Conservation (phyloP, 1,140 invertebrate species). For the Ips nitidus region DNA sequence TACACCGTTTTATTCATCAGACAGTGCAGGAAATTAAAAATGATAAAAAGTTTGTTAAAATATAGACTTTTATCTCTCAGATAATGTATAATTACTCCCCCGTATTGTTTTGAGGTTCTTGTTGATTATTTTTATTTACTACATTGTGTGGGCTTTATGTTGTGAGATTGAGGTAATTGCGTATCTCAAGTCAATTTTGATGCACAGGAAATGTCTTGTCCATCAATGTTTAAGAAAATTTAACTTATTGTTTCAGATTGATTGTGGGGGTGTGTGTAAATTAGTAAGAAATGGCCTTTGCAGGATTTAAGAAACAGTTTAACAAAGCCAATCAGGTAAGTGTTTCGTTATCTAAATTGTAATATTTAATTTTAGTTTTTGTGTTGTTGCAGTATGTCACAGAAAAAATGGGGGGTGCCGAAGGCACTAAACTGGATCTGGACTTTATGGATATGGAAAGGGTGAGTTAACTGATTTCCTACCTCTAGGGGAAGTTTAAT, state of each 20-base stretch:
- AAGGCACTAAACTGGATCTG: constrained; percentile 98
- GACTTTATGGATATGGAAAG: constrained; percentile 99
- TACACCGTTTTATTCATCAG: no score
- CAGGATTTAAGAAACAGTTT: constrained; percentile 96
- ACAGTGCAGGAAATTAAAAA: not conserved
- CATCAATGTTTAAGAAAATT: no score
- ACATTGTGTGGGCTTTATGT: not conserved
- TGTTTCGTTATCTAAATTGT: constrained; percentile 15
- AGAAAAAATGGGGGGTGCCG: constrained; percentile 99
- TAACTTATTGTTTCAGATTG: no score
- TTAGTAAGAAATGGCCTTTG: constrained; percentile 80
- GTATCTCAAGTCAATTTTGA: no score
- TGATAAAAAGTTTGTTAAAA: not conserved
- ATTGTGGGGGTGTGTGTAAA: no score
- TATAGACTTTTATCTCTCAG: not conserved
- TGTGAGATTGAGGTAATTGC: not conserved
- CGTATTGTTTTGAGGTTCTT: not conserved
- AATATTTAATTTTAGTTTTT: constrained; percentile 13
- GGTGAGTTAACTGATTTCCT: constrained; percentile 61
- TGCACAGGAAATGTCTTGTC: no score
- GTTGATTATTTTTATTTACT: not conserved
- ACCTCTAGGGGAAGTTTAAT: not conserved
- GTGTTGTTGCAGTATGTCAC: constrained; percentile 84
- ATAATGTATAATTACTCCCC: constrained; percentile 1
- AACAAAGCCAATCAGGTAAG: constrained; percentile 98